A percentile compares a stretch with the other conserved stretches of the same genome.
Conservation (phyloP, 2,113 vertebrate genomes). For the Albula glossodonta region DNA sequence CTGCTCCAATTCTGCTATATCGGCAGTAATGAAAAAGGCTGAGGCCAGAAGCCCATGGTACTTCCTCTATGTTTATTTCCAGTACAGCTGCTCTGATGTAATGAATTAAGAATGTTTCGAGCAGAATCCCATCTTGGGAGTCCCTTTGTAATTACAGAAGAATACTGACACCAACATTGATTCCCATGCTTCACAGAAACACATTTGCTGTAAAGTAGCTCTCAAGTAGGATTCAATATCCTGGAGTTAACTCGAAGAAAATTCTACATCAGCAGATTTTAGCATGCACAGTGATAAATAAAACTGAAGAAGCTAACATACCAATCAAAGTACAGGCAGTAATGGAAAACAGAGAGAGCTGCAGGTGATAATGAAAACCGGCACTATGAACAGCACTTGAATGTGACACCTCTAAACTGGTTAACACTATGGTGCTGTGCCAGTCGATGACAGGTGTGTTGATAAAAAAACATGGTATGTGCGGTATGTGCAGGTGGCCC, state of each 20-base stretch:
- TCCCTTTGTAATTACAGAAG: slow-evolving; percentile 15
- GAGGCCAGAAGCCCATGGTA: neutral
- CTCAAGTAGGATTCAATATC: neutral
- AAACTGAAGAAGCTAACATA: neutral
- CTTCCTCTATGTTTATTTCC: slow-evolving; percentile 13
- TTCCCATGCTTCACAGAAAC: neutral
- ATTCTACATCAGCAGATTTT: neutral
- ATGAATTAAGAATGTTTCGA: slow-evolving; percentile 13
- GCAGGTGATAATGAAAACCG: neutral
- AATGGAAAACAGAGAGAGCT: neutral
- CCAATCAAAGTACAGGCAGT: neutral
- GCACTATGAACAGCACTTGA: neutral
- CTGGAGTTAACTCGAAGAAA: neutral
- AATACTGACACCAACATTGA: neutral
- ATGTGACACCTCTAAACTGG: neutral
- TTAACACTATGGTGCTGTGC: neutral
- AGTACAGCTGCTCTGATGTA: neutral
- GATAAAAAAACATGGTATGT: too few species aligned
- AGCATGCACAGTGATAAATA: neutral
- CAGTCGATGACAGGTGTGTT: neutral
- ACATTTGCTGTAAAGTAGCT: neutral
- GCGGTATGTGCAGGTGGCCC: too few species aligned
- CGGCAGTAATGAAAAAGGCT: neutral
- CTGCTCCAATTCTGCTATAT: neutral
- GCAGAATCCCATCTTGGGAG: slow-evolving; percentile 7